Evolutionary conservation across 2,888 invertebrate species (phyloP), one percentile per base, ranked within the genome.

Genomic region (Ormyrus labotus): DNA sequence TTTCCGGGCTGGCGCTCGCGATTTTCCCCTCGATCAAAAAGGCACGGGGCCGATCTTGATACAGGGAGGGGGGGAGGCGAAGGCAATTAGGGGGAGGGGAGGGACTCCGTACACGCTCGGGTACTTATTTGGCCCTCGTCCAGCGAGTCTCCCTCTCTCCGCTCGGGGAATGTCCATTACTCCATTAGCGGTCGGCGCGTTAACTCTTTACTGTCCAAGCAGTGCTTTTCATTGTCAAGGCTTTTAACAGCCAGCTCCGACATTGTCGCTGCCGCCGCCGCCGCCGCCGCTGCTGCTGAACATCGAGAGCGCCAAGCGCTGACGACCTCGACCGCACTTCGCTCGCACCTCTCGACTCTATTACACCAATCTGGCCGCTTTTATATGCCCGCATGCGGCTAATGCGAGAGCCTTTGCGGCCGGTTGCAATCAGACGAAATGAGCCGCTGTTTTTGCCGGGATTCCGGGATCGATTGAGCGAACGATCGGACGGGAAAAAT

Each of bases 101-200:
- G n/a, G n/a, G n/a, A n/a, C 67, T 53, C 34, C 13, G 45, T 51
- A 57, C 57, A 51, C 10, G 64, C 48, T 48, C 57, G 7, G 6
- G 11, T 9, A 84, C 83, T 87, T 86, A 85, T 88, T 89, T 89
- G 89, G 88, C 88, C 74, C 79, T 58, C 78, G 85, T 87, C 88
- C 88, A 89, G 85, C 79, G 81, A 65, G 80, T 81, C 85, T 83
- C 83, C 82, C 82, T 55, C 51, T 45, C 7, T 10, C 10, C 69
- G 76, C 57, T 45, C 68, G 34, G 76, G 78, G 85, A 85, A 87
- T 87, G 88, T 88, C 88, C 88, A 88, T 89, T 89, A 88, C 87
- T 88, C 88, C 87, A 89, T 90, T 90, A 90, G 87, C 84, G 86
- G 87, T 87, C 85, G 85, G 85, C 84, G 86, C 87, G 88, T 88